Evolutionary conservation across 2,113 vertebrate genomes (phyloP).

Genomic region (Sinocyclocheilus rhinocerous): DNA sequence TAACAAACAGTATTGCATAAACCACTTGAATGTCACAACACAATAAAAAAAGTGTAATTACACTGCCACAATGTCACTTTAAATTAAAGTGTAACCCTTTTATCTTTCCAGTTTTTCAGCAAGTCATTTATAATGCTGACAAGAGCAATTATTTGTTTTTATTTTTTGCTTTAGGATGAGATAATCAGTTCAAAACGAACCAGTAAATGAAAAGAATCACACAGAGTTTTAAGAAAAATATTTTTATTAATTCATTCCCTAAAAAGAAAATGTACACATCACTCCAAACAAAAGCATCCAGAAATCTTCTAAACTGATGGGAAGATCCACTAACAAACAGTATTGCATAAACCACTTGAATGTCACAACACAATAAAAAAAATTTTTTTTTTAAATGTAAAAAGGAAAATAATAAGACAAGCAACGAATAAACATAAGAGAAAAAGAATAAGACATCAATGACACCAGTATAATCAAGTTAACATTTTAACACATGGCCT

Average conservation of each 20-base stretch:
- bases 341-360: conserved; percentile 62
- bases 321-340: conserved; percentile 63
- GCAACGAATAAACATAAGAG: conserved; percentile 15
- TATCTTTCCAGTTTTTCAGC: neutral
- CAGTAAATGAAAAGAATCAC: neutral
- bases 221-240: conserved; percentile 44
- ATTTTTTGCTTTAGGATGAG: neutral
- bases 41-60: neutral
- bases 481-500: neutral
- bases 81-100: too few species aligned
- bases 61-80: too few species aligned
- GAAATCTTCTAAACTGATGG: conserved; percentile 59
- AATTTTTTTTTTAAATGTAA: too few species aligned
- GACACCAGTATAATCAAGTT: neutral
- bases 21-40: conserved; percentile 49
- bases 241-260: conserved; percentile 37
- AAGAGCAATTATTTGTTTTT: neutral
- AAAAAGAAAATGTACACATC: conserved; percentile 64
- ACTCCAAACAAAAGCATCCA: conserved; percentile 54
- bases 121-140: neutral
- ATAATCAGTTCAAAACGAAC: neutral
- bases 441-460: neutral
- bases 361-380: conserved; percentile 34
- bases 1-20: conserved; percentile 66
- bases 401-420: conserved; percentile 12